These are phyloP conservation scores for Sebastes minor DNA, from an alignment of 2,797 vertebrate species.

Conservation along the genomic window DNA sequence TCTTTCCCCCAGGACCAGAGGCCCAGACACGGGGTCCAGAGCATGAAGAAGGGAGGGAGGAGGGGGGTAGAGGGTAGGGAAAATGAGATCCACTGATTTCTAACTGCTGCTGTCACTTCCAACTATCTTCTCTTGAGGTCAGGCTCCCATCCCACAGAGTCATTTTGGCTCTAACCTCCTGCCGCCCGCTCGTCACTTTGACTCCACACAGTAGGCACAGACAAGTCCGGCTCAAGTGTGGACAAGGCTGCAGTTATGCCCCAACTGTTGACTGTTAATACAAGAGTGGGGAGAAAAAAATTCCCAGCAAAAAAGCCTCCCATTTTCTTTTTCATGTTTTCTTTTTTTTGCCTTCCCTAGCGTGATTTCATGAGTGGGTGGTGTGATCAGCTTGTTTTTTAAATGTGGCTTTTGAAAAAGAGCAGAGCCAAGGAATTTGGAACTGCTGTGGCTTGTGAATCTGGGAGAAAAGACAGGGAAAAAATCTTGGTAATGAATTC, in stretches of 20 bases:
- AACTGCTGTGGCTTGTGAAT: slow-evolving; percentile 82
- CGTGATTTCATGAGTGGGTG: slow-evolving; percentile 80
- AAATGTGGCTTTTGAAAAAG: slow-evolving; percentile 82
- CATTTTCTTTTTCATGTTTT: slow-evolving; percentile 65
- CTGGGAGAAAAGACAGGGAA: slow-evolving; percentile 66
- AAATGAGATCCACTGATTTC: slow-evolving; percentile 81
- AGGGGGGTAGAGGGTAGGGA: slow-evolving; percentile 48
- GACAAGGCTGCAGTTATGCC: slow-evolving; percentile 65
- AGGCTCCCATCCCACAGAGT: slow-evolving; percentile 74
- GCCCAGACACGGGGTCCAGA: slow-evolving; percentile 80
- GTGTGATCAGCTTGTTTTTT: slow-evolving; percentile 80
- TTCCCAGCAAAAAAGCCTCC: slow-evolving; percentile 42
- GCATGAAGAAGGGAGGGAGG: slow-evolving; percentile 47
- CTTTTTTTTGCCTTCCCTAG: slow-evolving; percentile 64
- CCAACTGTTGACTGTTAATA: slow-evolving; percentile 58
- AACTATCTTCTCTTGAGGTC: slow-evolving; percentile 78
- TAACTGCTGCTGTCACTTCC: slow-evolving; percentile 82
- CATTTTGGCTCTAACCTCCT: slow-evolving; percentile 68
- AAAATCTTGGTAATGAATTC: slow-evolving; percentile 78
- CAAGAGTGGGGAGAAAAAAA: slow-evolving; percentile 17
- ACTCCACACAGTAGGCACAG: slow-evolving; percentile 69
- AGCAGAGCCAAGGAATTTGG: slow-evolving; percentile 82
- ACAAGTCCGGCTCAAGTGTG: slow-evolving; percentile 51
- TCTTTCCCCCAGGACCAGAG: slow-evolving; percentile 78
- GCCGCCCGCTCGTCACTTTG: slow-evolving; percentile 62